A percentile compares a stretch with the other conserved stretches of the same genome.
Conservation (phyloP, 1,140 invertebrate genomes). For the Dufourea novaeangliae region DNA sequence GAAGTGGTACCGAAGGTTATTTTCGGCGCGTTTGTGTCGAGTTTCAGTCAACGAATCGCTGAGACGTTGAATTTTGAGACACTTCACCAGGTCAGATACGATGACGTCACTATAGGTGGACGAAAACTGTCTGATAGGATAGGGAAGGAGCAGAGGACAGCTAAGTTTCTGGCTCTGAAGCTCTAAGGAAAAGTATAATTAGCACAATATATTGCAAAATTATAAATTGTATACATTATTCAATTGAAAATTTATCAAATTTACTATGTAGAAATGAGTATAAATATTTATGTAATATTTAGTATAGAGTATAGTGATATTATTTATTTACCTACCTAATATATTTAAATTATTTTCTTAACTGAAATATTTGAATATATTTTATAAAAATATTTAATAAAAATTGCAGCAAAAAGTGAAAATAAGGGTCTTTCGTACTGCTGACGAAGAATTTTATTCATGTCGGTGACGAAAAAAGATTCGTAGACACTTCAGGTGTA, state of each 20-base stretch:
- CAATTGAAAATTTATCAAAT: no score
- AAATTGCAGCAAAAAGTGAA: no score
- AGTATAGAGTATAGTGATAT: no score
- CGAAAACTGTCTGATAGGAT: constrained; percentile 71
- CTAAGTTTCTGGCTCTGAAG: constrained; percentile 51
- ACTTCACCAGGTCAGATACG: constrained; percentile 58
- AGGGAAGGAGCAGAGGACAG: constrained; percentile 58
- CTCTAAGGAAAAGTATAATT: constrained; percentile 9
- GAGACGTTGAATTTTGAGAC: constrained; percentile 64
- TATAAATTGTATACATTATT: no score
- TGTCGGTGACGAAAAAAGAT: not conserved
- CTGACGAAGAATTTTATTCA: not conserved
- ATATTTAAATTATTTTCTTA: no score
- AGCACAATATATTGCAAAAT: not conserved
- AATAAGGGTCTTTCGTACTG: no score
- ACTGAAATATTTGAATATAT: no score
- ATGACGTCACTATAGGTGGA: constrained; percentile 61
- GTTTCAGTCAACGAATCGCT: constrained; percentile 69
- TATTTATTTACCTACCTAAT: no score
- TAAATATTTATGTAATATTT: no score
- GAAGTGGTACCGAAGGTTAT: constrained; percentile 54
- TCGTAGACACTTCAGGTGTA: not conserved
- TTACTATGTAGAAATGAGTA: no score
- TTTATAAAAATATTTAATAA: no score
- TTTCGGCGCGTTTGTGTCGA: constrained; percentile 70